Conservation (phyloP, 2,113 vertebrate genomes). For the Tretioscincus oriximinensis region DNA sequence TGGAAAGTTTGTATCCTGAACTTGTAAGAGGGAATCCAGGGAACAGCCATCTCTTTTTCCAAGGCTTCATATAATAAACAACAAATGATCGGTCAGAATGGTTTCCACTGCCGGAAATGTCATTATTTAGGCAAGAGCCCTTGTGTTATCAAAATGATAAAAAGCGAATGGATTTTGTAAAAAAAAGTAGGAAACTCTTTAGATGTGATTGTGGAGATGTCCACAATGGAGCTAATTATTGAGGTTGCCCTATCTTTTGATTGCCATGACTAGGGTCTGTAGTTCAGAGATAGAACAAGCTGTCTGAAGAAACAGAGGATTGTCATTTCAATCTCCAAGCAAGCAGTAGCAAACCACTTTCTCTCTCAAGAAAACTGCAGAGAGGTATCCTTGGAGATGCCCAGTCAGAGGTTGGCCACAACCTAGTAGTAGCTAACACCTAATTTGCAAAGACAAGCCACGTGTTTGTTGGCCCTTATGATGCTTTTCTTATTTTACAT, state of each 20-base stretch:
- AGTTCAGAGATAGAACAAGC: too few species aligned
- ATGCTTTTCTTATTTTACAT: too few species aligned
- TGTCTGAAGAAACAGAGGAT: too few species aligned
- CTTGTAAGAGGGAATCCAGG: conserved; percentile 27
- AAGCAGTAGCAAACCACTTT: too few species aligned
- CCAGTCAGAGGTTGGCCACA: too few species aligned
- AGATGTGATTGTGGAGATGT: neutral
- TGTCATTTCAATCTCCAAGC: too few species aligned
- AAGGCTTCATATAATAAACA: conserved; percentile 31
- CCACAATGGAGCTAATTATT: too few species aligned
- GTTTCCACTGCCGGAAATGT: conserved; percentile 1
- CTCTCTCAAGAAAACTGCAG: too few species aligned
- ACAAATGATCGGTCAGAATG: neutral
- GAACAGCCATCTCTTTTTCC: conserved; percentile 30
- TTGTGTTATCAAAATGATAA: neutral
- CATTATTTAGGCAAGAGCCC: neutral
- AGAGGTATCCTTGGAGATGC: too few species aligned
- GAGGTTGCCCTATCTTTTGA: neutral
- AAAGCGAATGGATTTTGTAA: fast-evolving
- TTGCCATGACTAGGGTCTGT: neutral
- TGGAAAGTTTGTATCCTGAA: conserved; percentile 47
- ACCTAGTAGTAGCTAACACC: too few species aligned
- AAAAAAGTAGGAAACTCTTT: neutral
- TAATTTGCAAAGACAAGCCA: neutral
- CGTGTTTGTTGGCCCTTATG: neutral